Evolutionary conservation across 2,797 vertebrate species (phyloP), one percentile per base, ranked within the genome.

Genomic region (Philypnodon macrostomus): DNA sequence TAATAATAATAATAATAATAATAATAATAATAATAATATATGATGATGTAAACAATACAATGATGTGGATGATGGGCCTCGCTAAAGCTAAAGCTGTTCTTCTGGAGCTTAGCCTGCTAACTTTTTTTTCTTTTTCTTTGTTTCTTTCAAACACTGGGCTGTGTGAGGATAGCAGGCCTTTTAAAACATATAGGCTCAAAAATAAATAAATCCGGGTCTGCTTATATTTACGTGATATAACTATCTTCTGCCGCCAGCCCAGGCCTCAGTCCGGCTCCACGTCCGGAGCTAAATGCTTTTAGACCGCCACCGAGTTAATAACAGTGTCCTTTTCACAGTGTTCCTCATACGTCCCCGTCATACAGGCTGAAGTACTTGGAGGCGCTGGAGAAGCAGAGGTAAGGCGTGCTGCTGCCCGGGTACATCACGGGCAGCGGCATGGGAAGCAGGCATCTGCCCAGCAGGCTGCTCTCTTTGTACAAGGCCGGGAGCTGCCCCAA

Each of bases 291-390:
- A 74, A 77, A 85, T 75, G 79, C 71, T 81, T 57, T 13, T 48
- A 63, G 54, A 33, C 76, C 72, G 70, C 68, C 78, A 75, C 67
- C 61, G 65, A 51, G 64, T 66, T 8, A 54, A 69, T 48, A 60
- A 65, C 59, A 60, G 66, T 75, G 72, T 83, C 65, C 63, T 9
- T 61, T 58, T 37, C 40, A 7, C 1, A 42, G 6, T 17, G 23
- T 50, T 38, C 67, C 68, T 90, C 90, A 94, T 90, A 92, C 85
- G 49, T 94, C 91, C 73, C 91, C 92, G 13, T 93, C 91, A 32
- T 92, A 82, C 56, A 94, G 81, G 75, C 88, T 91, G 83, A 92
- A 92, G 76, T 91, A 93, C 58, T 93, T 94, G 84, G 83, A 90
- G 61, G 90, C 84, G 55, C 85, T 91, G 7, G 93, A 90, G 62